These are phyloP conservation scores for Vireo altiloquus DNA, from an alignment of 2,113 vertebrate genomes.

Conservation along the genomic window DNA sequence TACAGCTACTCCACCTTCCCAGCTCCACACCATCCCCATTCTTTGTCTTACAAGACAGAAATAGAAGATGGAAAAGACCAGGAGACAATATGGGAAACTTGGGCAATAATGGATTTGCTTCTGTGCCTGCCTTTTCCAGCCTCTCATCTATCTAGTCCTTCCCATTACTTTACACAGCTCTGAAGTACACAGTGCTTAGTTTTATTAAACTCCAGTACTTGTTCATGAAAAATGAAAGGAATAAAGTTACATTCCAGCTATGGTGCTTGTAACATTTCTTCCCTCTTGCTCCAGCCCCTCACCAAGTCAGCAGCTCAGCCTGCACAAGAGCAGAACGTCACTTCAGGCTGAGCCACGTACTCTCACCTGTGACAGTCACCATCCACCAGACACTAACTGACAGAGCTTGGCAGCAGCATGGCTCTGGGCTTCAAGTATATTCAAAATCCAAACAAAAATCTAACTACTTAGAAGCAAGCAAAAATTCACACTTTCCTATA, in stretches of 20 bases:
- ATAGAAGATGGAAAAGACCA: background rate
- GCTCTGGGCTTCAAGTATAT: background rate
- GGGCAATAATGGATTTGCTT: background rate
- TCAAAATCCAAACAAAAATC: background rate
- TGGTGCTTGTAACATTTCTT: background rate
- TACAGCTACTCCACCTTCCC: too few species aligned
- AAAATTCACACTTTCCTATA: background rate
- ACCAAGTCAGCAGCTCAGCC: background rate
- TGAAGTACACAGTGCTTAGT: background rate
- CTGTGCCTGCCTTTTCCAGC: background rate
- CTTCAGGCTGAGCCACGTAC: fast-evolving
- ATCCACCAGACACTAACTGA: background rate
- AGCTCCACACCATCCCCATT: background rate
- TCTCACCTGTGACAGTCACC: background rate
- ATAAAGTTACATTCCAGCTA: background rate
- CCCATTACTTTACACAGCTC: fast-evolving
- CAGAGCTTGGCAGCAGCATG: background rate
- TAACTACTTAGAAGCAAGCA: background rate
- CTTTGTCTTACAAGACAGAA: background rate
- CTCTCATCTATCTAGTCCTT: background rate
- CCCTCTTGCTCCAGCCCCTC: background rate
- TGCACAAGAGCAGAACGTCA: background rate
- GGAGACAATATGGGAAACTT: background rate
- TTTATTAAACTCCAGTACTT: background rate
- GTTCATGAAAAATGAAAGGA: background rate